These are phyloP conservation scores for Nomada ferruginata DNA, from an alignment of 2,888 invertebrate genomes.

Conservation along the genomic window DNA sequence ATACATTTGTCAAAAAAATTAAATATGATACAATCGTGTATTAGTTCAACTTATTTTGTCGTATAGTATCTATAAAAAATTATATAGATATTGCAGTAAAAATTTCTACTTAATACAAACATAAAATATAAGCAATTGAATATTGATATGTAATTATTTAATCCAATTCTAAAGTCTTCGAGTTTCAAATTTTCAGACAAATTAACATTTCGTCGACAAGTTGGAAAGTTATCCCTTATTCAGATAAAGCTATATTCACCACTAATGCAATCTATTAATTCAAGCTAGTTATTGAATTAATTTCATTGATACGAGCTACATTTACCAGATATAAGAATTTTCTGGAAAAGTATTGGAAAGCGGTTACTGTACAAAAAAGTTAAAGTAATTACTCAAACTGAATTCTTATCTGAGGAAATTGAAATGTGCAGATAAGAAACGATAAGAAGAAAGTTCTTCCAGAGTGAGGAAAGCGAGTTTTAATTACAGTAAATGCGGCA, in stretches of 20 bases:
- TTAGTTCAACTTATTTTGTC: too few species aligned
- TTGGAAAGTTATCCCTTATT: too few species aligned
- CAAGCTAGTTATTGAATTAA: constrained; percentile 3
- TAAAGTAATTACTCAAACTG: constrained; percentile 41
- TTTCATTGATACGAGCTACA: constrained; percentile 9
- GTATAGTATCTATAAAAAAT: too few species aligned
- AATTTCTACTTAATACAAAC: too few species aligned
- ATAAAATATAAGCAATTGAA: too few species aligned
- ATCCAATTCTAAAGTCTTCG: too few species aligned
- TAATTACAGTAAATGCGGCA: constrained; percentile 36
- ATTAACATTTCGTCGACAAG: too few species aligned
- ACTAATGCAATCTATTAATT: neutral
- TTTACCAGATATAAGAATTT: constrained; percentile 30
- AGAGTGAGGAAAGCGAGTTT: constrained; percentile 41
- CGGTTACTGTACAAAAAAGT: constrained; percentile 4
- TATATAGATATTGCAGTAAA: too few species aligned
- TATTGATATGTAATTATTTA: too few species aligned
- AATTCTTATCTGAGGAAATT: constrained; percentile 37
- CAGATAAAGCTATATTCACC: neutral
- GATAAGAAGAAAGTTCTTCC: constrained; percentile 28
- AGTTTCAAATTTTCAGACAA: too few species aligned
- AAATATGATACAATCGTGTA: too few species aligned
- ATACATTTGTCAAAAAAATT: too few species aligned
- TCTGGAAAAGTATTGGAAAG: constrained; percentile 6
- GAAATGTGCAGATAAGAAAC: constrained; percentile 40